Evolutionary conservation across 2,888 invertebrate genomes (phyloP), one percentile per base, ranked within the genome.

Genomic region (Ichneumoninae sp.): DNA sequence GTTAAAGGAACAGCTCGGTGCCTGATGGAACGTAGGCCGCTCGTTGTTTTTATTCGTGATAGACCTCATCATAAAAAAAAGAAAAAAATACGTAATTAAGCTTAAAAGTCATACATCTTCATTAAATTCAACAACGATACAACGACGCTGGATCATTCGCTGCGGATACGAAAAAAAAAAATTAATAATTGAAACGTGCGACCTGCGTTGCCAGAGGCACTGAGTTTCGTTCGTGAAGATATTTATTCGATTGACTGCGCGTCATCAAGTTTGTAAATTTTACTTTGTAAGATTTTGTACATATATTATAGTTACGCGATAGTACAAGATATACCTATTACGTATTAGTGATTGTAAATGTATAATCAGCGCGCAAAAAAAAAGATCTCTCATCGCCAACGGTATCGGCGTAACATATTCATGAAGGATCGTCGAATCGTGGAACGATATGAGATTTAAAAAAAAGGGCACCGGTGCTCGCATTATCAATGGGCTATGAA

Each of bases 271-370:
- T 93, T 94, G 93, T 94, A 94, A 93, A 94, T 93, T 94, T 91
- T 94, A 89, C 92, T 93, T 92, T 92, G 93, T 94, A 94, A 94
- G 92, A 94, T 93, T 94, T 94, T 94, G 93, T 94, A 94, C 90
- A 94, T 94, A 94, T 90, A 91, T 91, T 92, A 86, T 88, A 89
- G 89, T 88, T 89, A 90, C 89, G 90, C 91, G 91, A 88, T 86
- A 87, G 91, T 90, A 91, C 90, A 87, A 87, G 84, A 86, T 82
- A 86, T 85, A 83, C 82, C 84, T 80, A 86, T 86, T 79, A 84
- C 84, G 85, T 87, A 87, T 86, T 86, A 86, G 83, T 80, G 77
- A 86, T 70, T 86, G 84, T 84, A 80, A 85, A 85, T 86, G 77
- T 85, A 82, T 82, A 75, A 74, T 75, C 83, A 83, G 68, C 84